A percentile compares a stretch with the other conserved stretches of the same genome.
phyloP scores from a whole-genome alignment of 2,888 invertebrate species.

The Drosophila trichaetosa region DNA sequence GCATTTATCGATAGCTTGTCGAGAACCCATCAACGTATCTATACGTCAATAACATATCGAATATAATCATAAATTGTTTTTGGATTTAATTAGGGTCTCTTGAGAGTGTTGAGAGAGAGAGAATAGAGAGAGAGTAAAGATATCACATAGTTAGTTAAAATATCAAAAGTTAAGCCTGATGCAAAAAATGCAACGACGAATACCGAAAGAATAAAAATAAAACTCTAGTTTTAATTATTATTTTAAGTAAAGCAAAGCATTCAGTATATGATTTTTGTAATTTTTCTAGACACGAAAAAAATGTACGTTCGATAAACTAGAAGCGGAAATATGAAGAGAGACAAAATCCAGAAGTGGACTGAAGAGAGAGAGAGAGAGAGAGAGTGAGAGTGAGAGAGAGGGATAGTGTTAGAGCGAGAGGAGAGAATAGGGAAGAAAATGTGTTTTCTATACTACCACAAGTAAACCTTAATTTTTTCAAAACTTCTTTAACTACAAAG shows the following conservation, averaged over 20 bases:
- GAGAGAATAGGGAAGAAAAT: slow-evolving; percentile 7
- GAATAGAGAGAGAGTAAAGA: background rate
- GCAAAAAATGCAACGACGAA: slow-evolving; percentile 7
- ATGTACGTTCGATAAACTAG: slow-evolving; percentile 3
- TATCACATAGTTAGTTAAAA: background rate
- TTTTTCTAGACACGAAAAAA: slow-evolving; percentile 11
- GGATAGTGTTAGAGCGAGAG: slow-evolving; percentile 8
- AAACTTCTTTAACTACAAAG: background rate
- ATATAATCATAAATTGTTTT: background rate
- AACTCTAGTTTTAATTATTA: slow-evolving; percentile 4
- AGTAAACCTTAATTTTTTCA: slow-evolving; percentile 12
- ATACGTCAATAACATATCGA: background rate
- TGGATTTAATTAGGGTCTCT: background rate
- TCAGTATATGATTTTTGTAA: slow-evolving; percentile 7
- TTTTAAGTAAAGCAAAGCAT: slow-evolving; percentile 26
- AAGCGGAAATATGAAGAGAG: slow-evolving; percentile 3
- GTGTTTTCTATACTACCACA: slow-evolving; percentile 16
- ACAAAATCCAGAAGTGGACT: slow-evolving; percentile 13
- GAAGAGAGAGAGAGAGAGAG: slow-evolving; percentile 12
- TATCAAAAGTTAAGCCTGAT: background rate
- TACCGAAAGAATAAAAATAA: background rate
- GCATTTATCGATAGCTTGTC: background rate
- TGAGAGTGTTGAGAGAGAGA: background rate
- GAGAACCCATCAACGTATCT: background rate
- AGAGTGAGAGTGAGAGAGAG: slow-evolving; percentile 7